Percentiles rank a stretch among this genome's conserved stretches.
phyloP scores from a whole-genome alignment of 2,113 vertebrate genomes.

The Platysteira castanea region DNA sequence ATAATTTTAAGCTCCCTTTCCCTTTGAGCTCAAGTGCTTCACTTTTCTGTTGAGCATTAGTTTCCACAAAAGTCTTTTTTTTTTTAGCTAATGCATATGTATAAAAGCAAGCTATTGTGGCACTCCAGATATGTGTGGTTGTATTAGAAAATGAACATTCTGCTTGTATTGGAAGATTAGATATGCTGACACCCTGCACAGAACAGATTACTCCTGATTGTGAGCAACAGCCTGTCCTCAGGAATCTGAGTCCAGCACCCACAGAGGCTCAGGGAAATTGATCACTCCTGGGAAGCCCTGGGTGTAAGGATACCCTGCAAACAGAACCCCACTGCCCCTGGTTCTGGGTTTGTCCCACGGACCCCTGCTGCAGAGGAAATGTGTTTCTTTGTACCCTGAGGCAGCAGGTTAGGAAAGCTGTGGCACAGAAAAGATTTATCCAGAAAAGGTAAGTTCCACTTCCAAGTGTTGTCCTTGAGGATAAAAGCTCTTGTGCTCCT shows the following conservation, averaged over 20 bases:
- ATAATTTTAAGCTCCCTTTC: background rate
- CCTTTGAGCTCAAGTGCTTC: constrained; percentile 13
- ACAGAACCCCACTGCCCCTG: background rate
- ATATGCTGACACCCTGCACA: background rate
- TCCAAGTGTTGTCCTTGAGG: background rate
- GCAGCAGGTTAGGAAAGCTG: background rate
- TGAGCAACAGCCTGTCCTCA: background rate
- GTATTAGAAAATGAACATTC: constrained; percentile 18
- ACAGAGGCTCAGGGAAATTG: background rate
- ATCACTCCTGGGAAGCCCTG: accelerated
- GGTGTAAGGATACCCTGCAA: background rate
- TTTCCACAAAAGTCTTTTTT: background rate
- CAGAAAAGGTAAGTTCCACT: background rate
- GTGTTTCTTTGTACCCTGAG: background rate
- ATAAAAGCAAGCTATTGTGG: constrained; percentile 1
- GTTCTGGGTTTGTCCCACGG: background rate
- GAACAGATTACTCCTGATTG: background rate
- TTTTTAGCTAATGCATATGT: background rate
- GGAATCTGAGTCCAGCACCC: background rate
- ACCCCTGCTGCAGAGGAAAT: background rate
- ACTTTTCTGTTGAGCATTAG: background rate
- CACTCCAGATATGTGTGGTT: background rate
- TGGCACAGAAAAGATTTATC: no score
- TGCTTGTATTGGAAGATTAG: constrained; percentile 9
- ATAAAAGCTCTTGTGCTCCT: background rate